These are phyloP conservation scores for Subacronicta megacephala DNA, from an alignment of 2,888 invertebrate genomes.

Conservation along the genomic window DNA sequence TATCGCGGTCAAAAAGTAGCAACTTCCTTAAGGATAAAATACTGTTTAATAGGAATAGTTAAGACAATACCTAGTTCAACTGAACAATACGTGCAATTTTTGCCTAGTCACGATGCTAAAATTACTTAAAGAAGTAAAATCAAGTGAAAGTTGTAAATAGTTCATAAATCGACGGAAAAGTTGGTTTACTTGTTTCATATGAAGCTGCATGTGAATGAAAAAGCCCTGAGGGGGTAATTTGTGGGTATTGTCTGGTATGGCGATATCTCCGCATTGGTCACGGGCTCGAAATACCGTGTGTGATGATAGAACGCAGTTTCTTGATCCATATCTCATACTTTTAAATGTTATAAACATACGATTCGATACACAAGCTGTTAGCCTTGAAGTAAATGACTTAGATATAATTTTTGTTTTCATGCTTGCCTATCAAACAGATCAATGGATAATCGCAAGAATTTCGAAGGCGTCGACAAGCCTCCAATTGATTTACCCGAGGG, in stretches of 20 bases:
- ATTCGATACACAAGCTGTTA: conserved; percentile 23
- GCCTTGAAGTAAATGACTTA: conserved; percentile 3
- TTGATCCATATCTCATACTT: conserved; percentile 13
- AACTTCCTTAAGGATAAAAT: too few relatives aligned
- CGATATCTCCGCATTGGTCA: conserved; percentile 73
- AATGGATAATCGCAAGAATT: conserved; percentile 7
- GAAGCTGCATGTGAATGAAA: conserved; percentile 58
- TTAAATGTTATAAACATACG: conserved; percentile 4
- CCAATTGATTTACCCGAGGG: too few relatives aligned
- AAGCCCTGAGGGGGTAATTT: conserved; percentile 73
- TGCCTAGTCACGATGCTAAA: conserved; percentile 21
- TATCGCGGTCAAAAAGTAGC: too few relatives aligned
- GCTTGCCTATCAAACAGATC: conserved; percentile 23
- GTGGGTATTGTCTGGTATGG: conserved; percentile 72
- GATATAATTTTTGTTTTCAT: conserved; percentile 1
- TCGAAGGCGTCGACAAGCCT: too few relatives aligned
- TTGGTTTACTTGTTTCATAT: conserved; percentile 63
- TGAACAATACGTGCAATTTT: conserved; percentile 37
- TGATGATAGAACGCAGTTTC: conserved; percentile 18
- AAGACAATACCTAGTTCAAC: conserved; percentile 20
- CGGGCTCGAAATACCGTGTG: conserved; percentile 50
- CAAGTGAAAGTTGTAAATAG: conserved; percentile 72
- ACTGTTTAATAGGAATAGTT: conserved; percentile 17
- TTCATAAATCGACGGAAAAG: conserved; percentile 66
- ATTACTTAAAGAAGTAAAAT: conserved; percentile 37